Evolutionary conservation across 2,113 vertebrate genomes (phyloP).

Genomic region (Conger conger): DNA sequence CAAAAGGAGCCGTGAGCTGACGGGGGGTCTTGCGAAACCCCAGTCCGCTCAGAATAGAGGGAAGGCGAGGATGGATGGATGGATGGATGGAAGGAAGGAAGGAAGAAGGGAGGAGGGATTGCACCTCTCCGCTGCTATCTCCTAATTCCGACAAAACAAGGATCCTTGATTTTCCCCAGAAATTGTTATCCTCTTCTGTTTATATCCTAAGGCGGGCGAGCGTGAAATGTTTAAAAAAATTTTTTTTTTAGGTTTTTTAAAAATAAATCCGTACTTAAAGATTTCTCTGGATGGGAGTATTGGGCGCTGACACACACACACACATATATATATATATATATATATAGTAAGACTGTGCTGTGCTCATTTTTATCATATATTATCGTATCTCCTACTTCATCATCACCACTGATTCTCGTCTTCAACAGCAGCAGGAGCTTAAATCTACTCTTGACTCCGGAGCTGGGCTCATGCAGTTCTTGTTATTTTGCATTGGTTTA

Average conservation of each 20-base stretch:
- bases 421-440: slow-evolving; percentile 17
- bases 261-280: background rate
- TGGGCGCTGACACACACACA: too few relatives aligned
- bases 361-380: slow-evolving; percentile 19
- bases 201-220: slow-evolving; percentile 23
- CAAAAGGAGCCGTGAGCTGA: slow-evolving; percentile 57
- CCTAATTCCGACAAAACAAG: slow-evolving; percentile 53
- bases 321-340: too few relatives aligned
- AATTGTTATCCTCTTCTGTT: slow-evolving; percentile 1
- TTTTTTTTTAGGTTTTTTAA: background rate
- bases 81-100: slow-evolving; percentile 1
- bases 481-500: slow-evolving; percentile 47
- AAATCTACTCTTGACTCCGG: slow-evolving; percentile 36
- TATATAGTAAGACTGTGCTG: slow-evolving; percentile 37
- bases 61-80: slow-evolving; percentile 51
- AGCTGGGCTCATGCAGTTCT: slow-evolving; percentile 44
- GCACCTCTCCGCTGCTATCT: slow-evolving; percentile 33
- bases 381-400: background rate
- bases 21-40: slow-evolving; percentile 38
- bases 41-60: slow-evolving; percentile 43
- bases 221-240: background rate
- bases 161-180: slow-evolving; percentile 36
- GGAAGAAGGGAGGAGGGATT: slow-evolving; percentile 30
- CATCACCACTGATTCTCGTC: slow-evolving; percentile 1
- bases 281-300: too few relatives aligned